These are phyloP conservation scores for Drosophila pseudoobscura DNA, from an alignment of 1,140 invertebrate species.

Conservation along the genomic window DNA sequence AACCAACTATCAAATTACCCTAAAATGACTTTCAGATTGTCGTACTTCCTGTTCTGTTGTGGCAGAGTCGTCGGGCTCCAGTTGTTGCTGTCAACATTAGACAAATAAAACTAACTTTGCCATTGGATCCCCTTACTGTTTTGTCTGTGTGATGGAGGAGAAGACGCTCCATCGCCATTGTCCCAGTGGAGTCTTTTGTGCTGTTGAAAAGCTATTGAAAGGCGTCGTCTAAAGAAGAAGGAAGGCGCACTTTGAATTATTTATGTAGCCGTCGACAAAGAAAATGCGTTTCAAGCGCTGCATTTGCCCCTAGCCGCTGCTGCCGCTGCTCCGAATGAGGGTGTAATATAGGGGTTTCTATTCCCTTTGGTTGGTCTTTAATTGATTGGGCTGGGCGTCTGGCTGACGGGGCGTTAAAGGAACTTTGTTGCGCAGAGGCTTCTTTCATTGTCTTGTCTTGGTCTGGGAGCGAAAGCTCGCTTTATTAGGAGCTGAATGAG, in stretches of 20 bases:
- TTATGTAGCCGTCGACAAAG: conserved; percentile 45
- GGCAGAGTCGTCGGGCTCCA: background rate
- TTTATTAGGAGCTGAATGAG: conserved; percentile 13
- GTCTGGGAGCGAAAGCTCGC: background rate
- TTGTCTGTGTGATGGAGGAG: conserved; percentile 6
- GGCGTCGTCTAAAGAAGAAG: conserved; percentile 15
- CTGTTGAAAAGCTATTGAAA: conserved; percentile 17
- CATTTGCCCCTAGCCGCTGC: background rate
- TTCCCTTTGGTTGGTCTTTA: conserved; percentile 23
- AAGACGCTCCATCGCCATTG: conserved; percentile 4
- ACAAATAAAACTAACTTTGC: conserved; percentile 56
- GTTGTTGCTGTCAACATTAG: conserved; percentile 28
- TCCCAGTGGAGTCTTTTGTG: conserved; percentile 26
- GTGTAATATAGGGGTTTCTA: background rate
- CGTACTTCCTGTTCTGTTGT: conserved; percentile 21
- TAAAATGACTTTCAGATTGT: conserved; percentile 52
- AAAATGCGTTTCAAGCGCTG: conserved; percentile 29
- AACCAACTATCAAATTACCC: conserved; percentile 51
- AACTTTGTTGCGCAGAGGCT: background rate
- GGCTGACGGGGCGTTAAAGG: background rate
- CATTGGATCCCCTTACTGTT: conserved; percentile 14
- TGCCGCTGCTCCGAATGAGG: background rate
- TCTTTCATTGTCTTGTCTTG: conserved; percentile 14
- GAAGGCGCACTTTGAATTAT: conserved; percentile 49
- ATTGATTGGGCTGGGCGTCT: conserved; percentile 19